Conservation (phyloP, 2,113 vertebrate genomes). For the Leucopternis melanops region DNA sequence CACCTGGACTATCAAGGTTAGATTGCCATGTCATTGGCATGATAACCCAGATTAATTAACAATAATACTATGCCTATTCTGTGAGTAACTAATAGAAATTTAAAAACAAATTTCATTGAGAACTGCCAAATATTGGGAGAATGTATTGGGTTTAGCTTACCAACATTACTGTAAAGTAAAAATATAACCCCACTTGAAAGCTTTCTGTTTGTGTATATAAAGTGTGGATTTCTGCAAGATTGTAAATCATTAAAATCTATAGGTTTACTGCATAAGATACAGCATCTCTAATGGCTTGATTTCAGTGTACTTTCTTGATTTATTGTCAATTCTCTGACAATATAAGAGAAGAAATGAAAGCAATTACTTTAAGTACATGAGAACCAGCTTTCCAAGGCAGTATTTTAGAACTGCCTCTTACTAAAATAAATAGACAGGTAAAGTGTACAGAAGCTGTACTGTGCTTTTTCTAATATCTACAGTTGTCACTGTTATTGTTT, state of each 20-base stretch:
- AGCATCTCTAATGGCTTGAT: neutral
- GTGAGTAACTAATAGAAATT: neutral
- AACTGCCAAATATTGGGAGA: neutral
- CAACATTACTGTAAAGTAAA: neutral
- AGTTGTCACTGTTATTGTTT: neutral
- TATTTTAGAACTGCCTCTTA: neutral
- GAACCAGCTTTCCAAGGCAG: neutral
- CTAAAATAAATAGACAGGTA: neutral
- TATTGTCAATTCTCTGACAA: neutral
- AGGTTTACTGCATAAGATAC: neutral
- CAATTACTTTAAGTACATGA: neutral
- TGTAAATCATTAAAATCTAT: neutral
- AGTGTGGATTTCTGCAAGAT: neutral
- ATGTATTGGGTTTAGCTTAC: neutral
- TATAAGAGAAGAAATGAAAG: neutral
- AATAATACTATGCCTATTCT: neutral
- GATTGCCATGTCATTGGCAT: neutral
- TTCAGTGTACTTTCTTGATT: neutral
- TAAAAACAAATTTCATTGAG: neutral
- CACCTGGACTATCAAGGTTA: neutral
- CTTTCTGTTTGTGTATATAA: neutral
- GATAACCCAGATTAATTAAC: neutral
- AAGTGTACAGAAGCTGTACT: neutral
- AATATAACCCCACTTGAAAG: neutral
- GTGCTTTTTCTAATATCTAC: neutral